Conservation (phyloP, 2,888 invertebrate genomes). For the Malthinus seriepunctatus region DNA sequence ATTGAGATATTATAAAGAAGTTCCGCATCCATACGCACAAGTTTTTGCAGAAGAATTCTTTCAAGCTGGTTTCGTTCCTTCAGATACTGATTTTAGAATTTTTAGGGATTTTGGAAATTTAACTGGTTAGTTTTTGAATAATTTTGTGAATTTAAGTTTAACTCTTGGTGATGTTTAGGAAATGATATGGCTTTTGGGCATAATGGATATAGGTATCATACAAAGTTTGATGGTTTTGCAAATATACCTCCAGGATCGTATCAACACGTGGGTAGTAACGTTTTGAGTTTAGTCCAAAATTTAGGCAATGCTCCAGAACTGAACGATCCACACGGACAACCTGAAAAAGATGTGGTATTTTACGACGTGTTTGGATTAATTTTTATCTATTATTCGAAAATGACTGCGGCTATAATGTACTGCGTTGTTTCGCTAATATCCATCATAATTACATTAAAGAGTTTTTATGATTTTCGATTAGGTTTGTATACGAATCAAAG, state of each 20-base stretch:
- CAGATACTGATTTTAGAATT: conserved; percentile 81
- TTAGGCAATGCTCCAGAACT: conserved; percentile 49
- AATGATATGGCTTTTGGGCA: conserved; percentile 66
- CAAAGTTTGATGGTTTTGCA: conserved; percentile 59
- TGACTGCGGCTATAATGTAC: conserved; percentile 33
- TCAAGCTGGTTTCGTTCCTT: conserved; percentile 69
- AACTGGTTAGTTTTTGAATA: conserved; percentile 46
- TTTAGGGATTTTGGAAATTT: conserved; percentile 73
- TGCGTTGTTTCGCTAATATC: conserved; percentile 44
- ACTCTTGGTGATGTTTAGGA: conserved; percentile 49
- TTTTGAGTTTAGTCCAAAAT: conserved; percentile 55
- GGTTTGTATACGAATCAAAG: background rate
- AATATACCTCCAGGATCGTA: conserved; percentile 63
- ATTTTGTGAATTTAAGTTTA: background rate
- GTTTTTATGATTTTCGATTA: conserved; percentile 24
- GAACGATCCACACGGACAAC: conserved; percentile 37
- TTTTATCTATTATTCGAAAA: conserved; percentile 66
- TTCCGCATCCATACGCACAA: conserved; percentile 65
- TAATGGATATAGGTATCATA: conserved; percentile 70
- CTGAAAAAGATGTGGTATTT: conserved; percentile 63
- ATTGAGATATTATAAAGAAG: conserved; percentile 58
- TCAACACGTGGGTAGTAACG: conserved; percentile 67
- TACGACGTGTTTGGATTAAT: conserved; percentile 74
- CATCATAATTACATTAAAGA: conserved; percentile 43
- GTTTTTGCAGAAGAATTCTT: conserved; percentile 66